Base-by-base conservation (phyloP, 2,797 vertebrate genomes). In the Poeciliopsis paucimaculata region DNA sequence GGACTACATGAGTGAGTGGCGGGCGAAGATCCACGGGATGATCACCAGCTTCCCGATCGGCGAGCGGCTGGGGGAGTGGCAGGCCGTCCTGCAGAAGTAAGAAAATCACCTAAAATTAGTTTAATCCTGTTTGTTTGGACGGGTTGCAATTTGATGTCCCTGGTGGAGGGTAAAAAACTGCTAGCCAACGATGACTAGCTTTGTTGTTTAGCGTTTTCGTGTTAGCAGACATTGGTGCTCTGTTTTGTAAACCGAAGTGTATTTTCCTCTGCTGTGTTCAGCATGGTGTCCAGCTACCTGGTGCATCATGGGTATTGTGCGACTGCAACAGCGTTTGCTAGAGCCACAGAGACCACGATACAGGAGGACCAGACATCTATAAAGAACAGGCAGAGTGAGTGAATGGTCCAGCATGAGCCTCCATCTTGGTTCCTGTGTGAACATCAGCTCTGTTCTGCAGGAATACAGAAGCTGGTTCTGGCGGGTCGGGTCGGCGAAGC, bases 321-420 rank as follows among this genome's bases (percentile, higher is more conserved):
- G 83, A 99, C 98, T 16, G 98, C 98, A 43, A 98, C 97, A 72
- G 97, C 98, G 89, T 99, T 99, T 82, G 97, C 98, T 92, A 96
- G 97, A 94, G 96, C 98, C 90, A 99, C 98, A 83, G 98, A 99
- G 92, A 98, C 97, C 84, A 95, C 96, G 85, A 98, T 99, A 95
- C 98, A 98, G 91, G 98, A 99, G 95, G 98, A 99, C 91, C 98
- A 98, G 95, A 94, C 95, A 77, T 99, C 98, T 88, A 99, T 99
- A 97, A 99, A 98, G 94, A 99, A 99, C 88, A 96, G 98, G 94
- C 98, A 99, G 96, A 98, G 98, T 99, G 95, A 98, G 98, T 96
- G 90, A 57, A 43, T 16, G 11, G 4, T 72, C 49, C 45, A 34
- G 16, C 31, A 72, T 43, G 72, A 12, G n/a, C 41, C 41, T 71